Conservation (phyloP, 2,888 invertebrate genomes). For the Pharmacophagus antenor region DNA sequence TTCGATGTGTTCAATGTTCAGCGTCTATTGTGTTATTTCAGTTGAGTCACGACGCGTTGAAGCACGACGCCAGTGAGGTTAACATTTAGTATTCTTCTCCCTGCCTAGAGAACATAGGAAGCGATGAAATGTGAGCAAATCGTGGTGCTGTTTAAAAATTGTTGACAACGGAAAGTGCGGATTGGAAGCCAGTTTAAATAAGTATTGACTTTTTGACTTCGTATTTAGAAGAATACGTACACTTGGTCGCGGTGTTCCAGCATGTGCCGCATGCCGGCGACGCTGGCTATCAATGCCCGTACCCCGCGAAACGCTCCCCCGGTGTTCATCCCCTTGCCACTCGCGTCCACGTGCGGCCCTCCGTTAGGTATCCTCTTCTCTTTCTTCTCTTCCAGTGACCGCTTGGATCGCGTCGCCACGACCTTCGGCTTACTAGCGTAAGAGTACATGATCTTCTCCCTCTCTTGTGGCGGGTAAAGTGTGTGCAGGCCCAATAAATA, state of each 20-base stretch:
- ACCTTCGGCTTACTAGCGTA: conserved; percentile 84
- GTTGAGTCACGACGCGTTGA: neutral
- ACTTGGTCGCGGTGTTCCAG: conserved; percentile 36
- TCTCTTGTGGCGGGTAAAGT: conserved; percentile 55
- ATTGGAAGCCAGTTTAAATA: no score
- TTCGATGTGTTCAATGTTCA: neutral
- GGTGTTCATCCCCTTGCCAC: conserved; percentile 31
- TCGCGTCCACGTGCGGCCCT: conserved; percentile 27
- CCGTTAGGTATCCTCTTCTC: conserved; percentile 36
- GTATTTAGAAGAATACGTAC: conserved; percentile 37
- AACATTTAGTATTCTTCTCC: no score
- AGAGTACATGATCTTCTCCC: conserved; percentile 79
- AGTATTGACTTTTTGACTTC: no score
- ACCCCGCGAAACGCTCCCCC: conserved; percentile 44
- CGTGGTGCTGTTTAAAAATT: no score
- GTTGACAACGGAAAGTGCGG: no score
- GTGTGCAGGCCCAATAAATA: conserved; percentile 81
- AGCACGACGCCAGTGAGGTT: neutral
- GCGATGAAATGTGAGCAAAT: no score
- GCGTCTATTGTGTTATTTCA: neutral
- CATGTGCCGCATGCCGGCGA: conserved; percentile 51
- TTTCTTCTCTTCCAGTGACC: conserved; percentile 41
- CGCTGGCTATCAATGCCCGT: conserved; percentile 58
- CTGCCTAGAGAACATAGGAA: no score
- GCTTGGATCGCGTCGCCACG: conserved; percentile 52